Percentiles rank a stretch among this genome's conserved stretches.
Evolutionary conservation across 1,140 invertebrate species (phyloP).

Genomic region (Rhyacophila brunnea): DNA sequence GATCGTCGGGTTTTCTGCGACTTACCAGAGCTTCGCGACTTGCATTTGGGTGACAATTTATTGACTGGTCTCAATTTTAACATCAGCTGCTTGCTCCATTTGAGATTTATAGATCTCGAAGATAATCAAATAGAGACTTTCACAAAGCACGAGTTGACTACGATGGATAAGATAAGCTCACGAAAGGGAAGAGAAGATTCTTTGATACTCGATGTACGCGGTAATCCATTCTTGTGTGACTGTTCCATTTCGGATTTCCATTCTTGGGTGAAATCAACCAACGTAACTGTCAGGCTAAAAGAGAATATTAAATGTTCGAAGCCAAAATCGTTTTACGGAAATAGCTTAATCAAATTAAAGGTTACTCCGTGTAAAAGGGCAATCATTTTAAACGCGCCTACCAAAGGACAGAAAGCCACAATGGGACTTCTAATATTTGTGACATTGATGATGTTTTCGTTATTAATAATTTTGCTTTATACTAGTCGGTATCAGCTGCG

Average conservation of each 20-base stretch:
- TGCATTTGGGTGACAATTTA: constrained; percentile 69
- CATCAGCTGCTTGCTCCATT: constrained; percentile 63
- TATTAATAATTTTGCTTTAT: constrained; percentile 59
- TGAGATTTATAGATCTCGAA: constrained; percentile 70
- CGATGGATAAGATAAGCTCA: constrained; percentile 59
- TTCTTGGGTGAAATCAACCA: constrained; percentile 63
- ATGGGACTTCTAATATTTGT: constrained; percentile 58
- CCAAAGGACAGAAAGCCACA: constrained; percentile 46
- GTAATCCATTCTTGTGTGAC: constrained; percentile 70
- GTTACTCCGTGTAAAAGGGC: constrained; percentile 35
- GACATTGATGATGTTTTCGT: constrained; percentile 56
- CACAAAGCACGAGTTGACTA: constrained; percentile 56
- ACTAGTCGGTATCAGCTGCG: constrained; percentile 59
- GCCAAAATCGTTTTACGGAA: constrained; percentile 40
- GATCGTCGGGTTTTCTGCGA: constrained; percentile 71
- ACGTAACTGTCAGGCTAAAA: constrained; percentile 61
- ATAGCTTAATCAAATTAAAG: constrained; percentile 38
- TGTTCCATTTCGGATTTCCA: constrained; percentile 62
- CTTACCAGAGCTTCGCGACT: constrained; percentile 63
- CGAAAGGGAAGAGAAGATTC: constrained; percentile 48
- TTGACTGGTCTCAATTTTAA: constrained; percentile 66
- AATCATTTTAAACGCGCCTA: constrained; percentile 36
- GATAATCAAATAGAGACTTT: constrained; percentile 66
- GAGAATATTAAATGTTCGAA: constrained; percentile 55
- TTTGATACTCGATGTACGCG: constrained; percentile 65